phyloP scores from a whole-genome alignment of 2,888 invertebrate species.

The Penaeus monodon region DNA sequence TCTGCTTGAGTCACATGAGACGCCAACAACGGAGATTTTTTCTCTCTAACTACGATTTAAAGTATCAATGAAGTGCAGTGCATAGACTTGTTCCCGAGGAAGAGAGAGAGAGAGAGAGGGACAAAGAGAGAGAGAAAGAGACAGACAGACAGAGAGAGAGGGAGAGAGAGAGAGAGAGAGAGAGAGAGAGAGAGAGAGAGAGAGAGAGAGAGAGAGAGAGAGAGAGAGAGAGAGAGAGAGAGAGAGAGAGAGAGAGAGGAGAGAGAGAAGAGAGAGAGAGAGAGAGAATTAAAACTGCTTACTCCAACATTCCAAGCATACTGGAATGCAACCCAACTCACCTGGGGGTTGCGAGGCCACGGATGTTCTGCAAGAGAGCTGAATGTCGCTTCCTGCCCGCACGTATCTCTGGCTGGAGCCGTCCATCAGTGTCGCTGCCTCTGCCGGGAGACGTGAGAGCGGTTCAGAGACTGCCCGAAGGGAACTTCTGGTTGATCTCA shows the following conservation, averaged over 20 bases:
- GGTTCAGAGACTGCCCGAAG: background rate
- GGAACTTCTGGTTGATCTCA: too few species aligned
- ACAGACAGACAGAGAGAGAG: background rate
- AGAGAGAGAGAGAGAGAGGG: background rate
- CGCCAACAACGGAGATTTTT: too few species aligned
- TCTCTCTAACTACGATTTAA: too few species aligned
- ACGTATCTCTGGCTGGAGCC: slow-evolving; percentile 60
- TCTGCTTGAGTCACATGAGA: too few species aligned
- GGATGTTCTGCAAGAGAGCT: slow-evolving; percentile 50
- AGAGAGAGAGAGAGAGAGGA: background rate
- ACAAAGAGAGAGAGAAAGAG: background rate
- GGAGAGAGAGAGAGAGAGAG: background rate
- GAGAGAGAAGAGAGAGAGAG: background rate
- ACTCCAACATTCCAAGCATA: too few species aligned
- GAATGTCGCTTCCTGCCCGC: slow-evolving; percentile 56
- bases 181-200: too few species aligned
- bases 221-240: background rate
- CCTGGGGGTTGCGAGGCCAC: slow-evolving; percentile 55
- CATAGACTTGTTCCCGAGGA: too few species aligned
- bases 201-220: background rate
- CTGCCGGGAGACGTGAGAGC: slow-evolving; percentile 12
- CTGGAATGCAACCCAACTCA: slow-evolving; percentile 12
- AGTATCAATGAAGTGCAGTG: too few species aligned
- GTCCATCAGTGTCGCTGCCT: slow-evolving; percentile 53
- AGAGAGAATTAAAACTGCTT: background rate